Conservation (phyloP, 2,113 vertebrate genomes). For the Proterorhinus semilunaris region DNA sequence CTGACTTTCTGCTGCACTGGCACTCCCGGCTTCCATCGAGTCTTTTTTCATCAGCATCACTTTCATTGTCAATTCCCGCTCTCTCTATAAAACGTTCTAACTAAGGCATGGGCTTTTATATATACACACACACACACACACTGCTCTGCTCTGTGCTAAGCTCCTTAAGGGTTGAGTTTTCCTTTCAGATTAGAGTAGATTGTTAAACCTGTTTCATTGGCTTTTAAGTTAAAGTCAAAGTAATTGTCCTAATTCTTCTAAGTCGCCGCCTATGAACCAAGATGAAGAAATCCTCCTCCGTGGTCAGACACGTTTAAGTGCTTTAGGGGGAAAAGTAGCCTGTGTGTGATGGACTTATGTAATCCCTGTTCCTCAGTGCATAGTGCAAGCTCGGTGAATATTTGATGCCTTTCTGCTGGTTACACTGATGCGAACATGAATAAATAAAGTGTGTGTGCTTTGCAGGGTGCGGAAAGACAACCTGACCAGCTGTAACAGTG, state of each 20-base stretch:
- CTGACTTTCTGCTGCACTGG: slow-evolving; percentile 17
- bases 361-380: slow-evolving; percentile 21
- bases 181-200: slow-evolving; percentile 52
- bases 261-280: slow-evolving; percentile 27
- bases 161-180: slow-evolving; percentile 37
- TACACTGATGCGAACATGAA: slow-evolving; percentile 26
- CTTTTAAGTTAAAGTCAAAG: slow-evolving; percentile 32
- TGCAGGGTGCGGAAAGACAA: slow-evolving; percentile 92
- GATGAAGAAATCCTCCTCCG: slow-evolving; percentile 7
- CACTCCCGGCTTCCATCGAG: background rate
- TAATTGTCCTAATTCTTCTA: slow-evolving; percentile 51
- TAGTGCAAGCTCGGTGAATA: slow-evolving; percentile 26
- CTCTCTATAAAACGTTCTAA: background rate
- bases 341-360: slow-evolving; percentile 30
- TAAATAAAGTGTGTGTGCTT: slow-evolving; percentile 40
- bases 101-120: background rate
- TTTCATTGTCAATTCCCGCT: background rate
- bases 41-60: background rate
- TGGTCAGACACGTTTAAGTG: slow-evolving; percentile 32
- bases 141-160: slow-evolving; percentile 24
- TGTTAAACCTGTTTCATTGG: slow-evolving; percentile 46
- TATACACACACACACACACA: background rate
- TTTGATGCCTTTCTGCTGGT: slow-evolving; percentile 38
- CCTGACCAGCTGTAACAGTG: slow-evolving; percentile 81
- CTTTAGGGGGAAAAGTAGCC: slow-evolving; percentile 25